Base-by-base conservation (phyloP, 2,888 invertebrate genomes). In the Apotomis betuletana region DNA sequence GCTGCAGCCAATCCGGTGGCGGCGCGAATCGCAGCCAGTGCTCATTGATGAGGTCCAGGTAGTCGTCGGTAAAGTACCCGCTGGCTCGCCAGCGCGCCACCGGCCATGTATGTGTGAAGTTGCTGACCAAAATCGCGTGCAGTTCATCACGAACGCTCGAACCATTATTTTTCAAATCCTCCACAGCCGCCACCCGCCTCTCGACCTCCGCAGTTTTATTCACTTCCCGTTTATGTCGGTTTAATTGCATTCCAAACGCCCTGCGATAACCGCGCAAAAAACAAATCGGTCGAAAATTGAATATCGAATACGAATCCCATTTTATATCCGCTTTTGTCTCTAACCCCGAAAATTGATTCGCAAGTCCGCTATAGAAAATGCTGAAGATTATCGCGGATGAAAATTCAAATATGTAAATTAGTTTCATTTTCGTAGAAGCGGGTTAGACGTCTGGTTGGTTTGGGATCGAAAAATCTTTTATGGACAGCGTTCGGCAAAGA, bases 11-110 rank as follows among this genome's bases (percentile, higher is more conserved):
- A 62, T 92, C 90, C 52, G 89, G 85, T 0, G 96, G 96, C 3
- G 96, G 96, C 38, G 94, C 92, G 83, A 95, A 97, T 77, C 94
- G 88, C 76, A 97, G 87, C 97, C 97, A 97, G 83, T 96, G 96
- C 0, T 94, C 90, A 87, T 96, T 96, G 74, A 97, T 95, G 74
- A 94, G 84, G 70, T 91, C 81, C 78, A 95, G 80, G 79, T 94
- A 95, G 74, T 94, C 94, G 54, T 94, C 95, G 4, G 90, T 86
- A 82, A 95, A 95, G 81, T 92, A 93, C 36, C 95, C 95, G 73
- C 88, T 81, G 60, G 90, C 79, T 74, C 84, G 85, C 95, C 95
- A 95, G 54, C 84, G 81, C 38, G 87, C 83, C 64, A 93, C 85
- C 13, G 93, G 92, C 93, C 93, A 94, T 58, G 81, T 74, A 75